Evolutionary conservation across 2,888 invertebrate genomes (phyloP), one percentile per base, ranked within the genome.

Genomic region (Atrina japonica): DNA sequence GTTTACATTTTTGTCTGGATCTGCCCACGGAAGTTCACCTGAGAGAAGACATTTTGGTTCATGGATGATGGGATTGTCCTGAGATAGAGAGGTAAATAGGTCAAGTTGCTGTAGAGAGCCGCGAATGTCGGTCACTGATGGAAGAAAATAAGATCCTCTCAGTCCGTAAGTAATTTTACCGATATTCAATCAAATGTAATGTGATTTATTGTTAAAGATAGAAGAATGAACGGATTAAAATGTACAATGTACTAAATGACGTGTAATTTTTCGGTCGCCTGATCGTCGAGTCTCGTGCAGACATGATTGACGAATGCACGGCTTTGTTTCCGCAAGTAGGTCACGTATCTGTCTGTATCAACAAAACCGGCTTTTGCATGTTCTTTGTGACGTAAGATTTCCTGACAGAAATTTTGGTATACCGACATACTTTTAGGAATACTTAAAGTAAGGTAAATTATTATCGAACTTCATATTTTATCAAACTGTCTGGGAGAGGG

Each of bases 71-170:
- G 86, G 81, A 78, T 75, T 77, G 77, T 75, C 71, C 71, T 73
- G 74, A 74, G 35, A 35, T 35, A 35, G 35, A 70, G 66, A 67
- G 67, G 67, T 67, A 86, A 83, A 73, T 86, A 84, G 86, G 86
- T 84, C 86, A 76, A 71, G 73, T 55, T 68, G 67, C 67, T 66
- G 76, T 40, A 78, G 81, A 77, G 79, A 81, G 77, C 76, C 75
- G 76, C 75, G 75, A 82, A 86, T 85, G 80, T 86, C 86, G 86
- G 86, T 86, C 86, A 86, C 74, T 77, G 76, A 81, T 83, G 85
- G 83, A 83, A 76, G 83, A 83, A 76, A 77, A 77, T 68, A 77
- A 77, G 75, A 74, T 76, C 76, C 81, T 73, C 73, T 70, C 82
- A 75, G 73, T 77, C 73, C 81, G 83, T 85, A 80, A 80, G 83